Evolutionary conservation across 1,140 invertebrate genomes (phyloP).

Genomic region (Scaptodrosophila lebanonensis): DNA sequence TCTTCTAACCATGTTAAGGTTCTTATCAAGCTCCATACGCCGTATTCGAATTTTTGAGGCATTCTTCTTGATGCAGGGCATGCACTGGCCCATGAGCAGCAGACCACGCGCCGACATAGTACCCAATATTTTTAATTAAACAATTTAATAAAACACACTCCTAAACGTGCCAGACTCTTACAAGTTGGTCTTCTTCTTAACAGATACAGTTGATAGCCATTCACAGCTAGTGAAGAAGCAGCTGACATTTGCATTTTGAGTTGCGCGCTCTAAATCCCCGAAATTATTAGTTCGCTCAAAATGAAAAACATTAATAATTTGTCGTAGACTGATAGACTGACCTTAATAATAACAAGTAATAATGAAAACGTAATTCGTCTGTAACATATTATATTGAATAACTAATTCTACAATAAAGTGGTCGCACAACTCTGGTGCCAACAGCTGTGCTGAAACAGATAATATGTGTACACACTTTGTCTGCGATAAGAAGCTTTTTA

Average conservation of each 20-base stretch:
- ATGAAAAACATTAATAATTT: too few relatives aligned
- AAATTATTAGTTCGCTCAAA: too few relatives aligned
- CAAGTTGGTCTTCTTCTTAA: too few relatives aligned
- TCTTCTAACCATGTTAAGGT: slow-evolving; percentile 63
- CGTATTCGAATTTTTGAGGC: slow-evolving; percentile 86
- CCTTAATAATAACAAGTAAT: too few relatives aligned
- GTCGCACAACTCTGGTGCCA: slow-evolving; percentile 18
- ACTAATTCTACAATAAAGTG: too few relatives aligned
- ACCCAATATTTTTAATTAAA: slow-evolving; percentile 10
- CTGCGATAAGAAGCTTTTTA: slow-evolving; percentile 55
- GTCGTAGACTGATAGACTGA: too few relatives aligned
- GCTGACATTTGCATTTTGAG: too few relatives aligned
- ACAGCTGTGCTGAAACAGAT: slow-evolving; percentile 41
- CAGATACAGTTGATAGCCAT: too few relatives aligned
- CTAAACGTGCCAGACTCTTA: neutral
- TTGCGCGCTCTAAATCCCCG: too few relatives aligned
- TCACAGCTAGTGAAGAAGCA: too few relatives aligned
- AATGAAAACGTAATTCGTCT: too few relatives aligned
- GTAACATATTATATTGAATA: too few relatives aligned
- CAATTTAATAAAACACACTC: slow-evolving; percentile 23
- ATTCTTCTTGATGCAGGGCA: slow-evolving; percentile 85
- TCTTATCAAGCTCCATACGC: slow-evolving; percentile 82
- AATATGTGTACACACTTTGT: slow-evolving; percentile 57
- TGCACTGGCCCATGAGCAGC: slow-evolving; percentile 83
- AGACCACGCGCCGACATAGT: slow-evolving; percentile 51